Evolutionary conservation across 2,797 vertebrate species (phyloP).

Genomic region (Spinus pinus): DNA sequence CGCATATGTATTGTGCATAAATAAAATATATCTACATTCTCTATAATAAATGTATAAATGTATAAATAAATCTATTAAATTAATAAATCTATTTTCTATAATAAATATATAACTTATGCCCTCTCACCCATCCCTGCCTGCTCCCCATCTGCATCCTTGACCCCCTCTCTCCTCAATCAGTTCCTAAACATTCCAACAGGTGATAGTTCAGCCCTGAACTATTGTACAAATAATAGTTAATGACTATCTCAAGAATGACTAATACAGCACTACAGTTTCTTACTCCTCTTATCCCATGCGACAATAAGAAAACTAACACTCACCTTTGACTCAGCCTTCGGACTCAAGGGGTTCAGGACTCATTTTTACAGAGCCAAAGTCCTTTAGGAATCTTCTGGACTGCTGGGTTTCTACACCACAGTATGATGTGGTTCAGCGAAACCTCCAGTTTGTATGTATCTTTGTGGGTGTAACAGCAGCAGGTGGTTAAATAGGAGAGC

Average conservation of each 20-base stretch:
- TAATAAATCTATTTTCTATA: too few species aligned
- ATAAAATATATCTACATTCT: background rate
- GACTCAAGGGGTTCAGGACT: background rate
- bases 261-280: background rate
- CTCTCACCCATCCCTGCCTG: background rate
- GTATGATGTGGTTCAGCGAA: background rate
- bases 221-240: background rate
- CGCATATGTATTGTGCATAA: background rate
- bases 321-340: background rate
- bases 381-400: background rate
- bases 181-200: background rate
- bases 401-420: background rate
- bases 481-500: background rate
- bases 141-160: background rate
- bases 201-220: background rate
- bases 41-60: too few species aligned
- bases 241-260: background rate
- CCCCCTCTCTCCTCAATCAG: background rate
- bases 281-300: background rate
- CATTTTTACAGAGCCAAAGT: background rate
- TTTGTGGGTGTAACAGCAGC: background rate
- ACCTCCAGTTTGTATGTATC: background rate
- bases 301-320: background rate
- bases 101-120: background rate
- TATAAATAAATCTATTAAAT: too few species aligned